These are phyloP conservation scores for Epinotia demarniana DNA, from an alignment of 2,888 invertebrate genomes.

Conservation along the genomic window DNA sequence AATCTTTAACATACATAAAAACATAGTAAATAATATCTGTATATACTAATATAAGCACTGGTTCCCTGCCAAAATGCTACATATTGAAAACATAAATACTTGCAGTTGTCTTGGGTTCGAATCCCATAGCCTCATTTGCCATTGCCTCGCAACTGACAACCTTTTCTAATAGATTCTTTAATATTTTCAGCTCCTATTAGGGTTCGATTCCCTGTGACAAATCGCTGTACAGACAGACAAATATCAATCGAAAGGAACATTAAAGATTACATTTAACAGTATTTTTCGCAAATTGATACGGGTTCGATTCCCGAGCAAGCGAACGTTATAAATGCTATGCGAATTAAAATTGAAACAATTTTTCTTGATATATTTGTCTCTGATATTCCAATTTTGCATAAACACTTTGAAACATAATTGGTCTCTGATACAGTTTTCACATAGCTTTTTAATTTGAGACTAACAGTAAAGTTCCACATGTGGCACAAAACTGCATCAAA, in stretches of 20 bases:
- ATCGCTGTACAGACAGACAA: background rate
- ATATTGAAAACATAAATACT: background rate
- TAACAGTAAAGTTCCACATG: background rate
- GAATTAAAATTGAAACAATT: slow-evolving; percentile 10
- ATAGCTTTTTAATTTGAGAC: background rate
- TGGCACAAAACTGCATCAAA: slow-evolving; percentile 34
- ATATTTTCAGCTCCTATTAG: slow-evolving; percentile 33
- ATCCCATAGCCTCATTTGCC: background rate
- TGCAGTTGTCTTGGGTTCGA: slow-evolving; percentile 15
- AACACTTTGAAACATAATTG: background rate
- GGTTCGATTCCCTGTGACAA: slow-evolving; percentile 44
- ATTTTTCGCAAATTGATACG: slow-evolving; percentile 35
- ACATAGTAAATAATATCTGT: too few relatives aligned
- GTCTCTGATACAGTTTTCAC: slow-evolving; percentile 39
- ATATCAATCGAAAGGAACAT: background rate
- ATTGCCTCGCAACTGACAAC: slow-evolving; percentile 1
- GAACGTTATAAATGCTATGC: slow-evolving; percentile 29
- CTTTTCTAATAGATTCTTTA: slow-evolving; percentile 27
- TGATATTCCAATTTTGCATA: slow-evolving; percentile 18
- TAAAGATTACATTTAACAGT: background rate
- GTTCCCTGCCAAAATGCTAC: background rate
- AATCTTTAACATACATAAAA: too few relatives aligned
- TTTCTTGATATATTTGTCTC: background rate
- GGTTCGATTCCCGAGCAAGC: slow-evolving; percentile 52
- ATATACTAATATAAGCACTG: background rate